These are phyloP conservation scores for Botia almorhae DNA, from an alignment of 2,797 vertebrate genomes.

Conservation along the genomic window DNA sequence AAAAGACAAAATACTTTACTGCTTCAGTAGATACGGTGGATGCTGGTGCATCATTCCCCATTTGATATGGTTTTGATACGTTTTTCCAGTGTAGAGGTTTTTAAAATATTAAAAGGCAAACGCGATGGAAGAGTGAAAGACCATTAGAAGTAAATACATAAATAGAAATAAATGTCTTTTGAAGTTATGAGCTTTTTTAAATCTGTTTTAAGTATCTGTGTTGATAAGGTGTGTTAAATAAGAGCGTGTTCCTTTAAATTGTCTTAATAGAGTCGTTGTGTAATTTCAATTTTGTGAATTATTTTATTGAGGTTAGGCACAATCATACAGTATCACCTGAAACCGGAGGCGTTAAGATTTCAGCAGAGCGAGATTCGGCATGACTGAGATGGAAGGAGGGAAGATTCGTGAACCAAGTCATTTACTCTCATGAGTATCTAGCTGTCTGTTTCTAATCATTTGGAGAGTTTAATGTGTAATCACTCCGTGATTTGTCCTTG, in stretches of 20 bases:
- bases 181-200: not conserved
- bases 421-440: constrained; percentile 19
- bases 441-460: constrained; percentile 32
- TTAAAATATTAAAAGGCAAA: not conserved
- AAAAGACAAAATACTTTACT: not conserved
- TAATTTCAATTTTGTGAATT: constrained; percentile 27
- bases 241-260: constrained; percentile 7
- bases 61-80: constrained; percentile 8
- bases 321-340: constrained; percentile 41
- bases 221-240: constrained; percentile 10
- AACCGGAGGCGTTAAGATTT: constrained; percentile 2
- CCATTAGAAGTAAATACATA: not conserved
- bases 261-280: constrained; percentile 18
- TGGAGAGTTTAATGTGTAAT: constrained; percentile 22
- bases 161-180: not conserved
- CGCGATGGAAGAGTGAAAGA: not conserved
- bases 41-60: not conserved
- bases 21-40: not conserved
- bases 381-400: not conserved
- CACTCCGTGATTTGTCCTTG: constrained; percentile 25
- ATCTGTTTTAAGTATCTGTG: constrained; percentile 19
- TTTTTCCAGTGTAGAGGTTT: not conserved
- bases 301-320: constrained; percentile 28
- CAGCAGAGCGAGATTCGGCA: not conserved
- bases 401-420: not conserved